Evolutionary conservation across 2,113 vertebrate species (phyloP).

Genomic region (Notarius lentiginosus): DNA sequence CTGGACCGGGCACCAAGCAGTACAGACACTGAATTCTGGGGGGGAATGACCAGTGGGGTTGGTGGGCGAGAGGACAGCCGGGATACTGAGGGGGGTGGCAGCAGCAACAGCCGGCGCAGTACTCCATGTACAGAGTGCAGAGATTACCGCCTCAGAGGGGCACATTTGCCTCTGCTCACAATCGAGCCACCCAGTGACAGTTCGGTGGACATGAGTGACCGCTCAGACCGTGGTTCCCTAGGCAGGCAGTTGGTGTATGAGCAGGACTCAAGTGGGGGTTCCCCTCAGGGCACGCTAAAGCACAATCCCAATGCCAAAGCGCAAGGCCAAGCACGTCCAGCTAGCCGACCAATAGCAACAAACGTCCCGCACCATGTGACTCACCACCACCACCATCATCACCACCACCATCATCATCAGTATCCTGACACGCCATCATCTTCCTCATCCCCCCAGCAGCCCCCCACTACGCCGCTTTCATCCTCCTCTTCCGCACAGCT

Average conservation of each 20-base stretch:
- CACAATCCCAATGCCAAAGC: constrained; percentile 72
- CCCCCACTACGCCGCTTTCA: constrained; percentile 68
- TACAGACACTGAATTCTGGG: constrained; percentile 78
- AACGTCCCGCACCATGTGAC: constrained; percentile 61
- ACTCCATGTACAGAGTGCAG: constrained; percentile 85
- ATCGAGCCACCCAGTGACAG: constrained; percentile 92
- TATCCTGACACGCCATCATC: constrained; percentile 73
- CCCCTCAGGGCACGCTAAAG: constrained; percentile 83
- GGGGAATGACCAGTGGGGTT: constrained; percentile 69
- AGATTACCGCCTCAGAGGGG: constrained; percentile 81
- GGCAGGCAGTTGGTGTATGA: constrained; percentile 84
- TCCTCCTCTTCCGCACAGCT: constrained; percentile 70
- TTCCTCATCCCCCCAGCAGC: constrained; percentile 72
- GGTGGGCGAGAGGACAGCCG: constrained; percentile 70
- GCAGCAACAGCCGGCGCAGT: constrained; percentile 76
- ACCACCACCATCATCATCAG: constrained; percentile 69
- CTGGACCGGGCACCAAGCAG: constrained; percentile 81
- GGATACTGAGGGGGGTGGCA: constrained; percentile 67
- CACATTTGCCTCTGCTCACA: constrained; percentile 85
- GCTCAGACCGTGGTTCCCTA: constrained; percentile 84
- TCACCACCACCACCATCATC: constrained; percentile 71
- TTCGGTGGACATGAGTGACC: constrained; percentile 90
- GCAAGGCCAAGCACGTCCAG: constrained; percentile 70
- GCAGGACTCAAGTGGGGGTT: constrained; percentile 72
- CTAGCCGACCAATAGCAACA: constrained; percentile 66